A percentile compares a stretch with the other conserved stretches of the same genome.
phyloP scores from a whole-genome alignment of 2,888 invertebrate genomes.

The Willowsia nigromaculata region DNA sequence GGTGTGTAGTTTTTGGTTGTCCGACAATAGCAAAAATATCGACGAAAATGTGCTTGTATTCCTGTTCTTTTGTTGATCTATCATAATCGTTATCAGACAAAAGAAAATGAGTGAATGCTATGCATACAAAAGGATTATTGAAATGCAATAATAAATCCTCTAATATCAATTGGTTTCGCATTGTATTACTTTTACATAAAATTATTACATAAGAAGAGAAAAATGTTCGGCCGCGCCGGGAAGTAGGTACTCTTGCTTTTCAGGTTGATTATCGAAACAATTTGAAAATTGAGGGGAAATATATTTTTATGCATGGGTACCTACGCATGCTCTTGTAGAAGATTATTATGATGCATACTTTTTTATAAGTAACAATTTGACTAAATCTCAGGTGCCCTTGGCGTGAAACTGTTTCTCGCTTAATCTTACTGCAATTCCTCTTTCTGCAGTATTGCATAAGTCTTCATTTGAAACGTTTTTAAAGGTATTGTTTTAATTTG shows the following conservation, averaged over 20 bases:
- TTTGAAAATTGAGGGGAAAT: neutral
- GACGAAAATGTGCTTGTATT: neutral
- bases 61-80: neutral
- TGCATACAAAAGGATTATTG: neutral
- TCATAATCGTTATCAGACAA: too few relatives aligned
- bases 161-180: constrained; percentile 8
- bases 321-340: neutral
- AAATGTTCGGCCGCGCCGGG: neutral
- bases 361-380: too few relatives aligned
- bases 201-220: neutral
- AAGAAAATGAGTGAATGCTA: neutral
- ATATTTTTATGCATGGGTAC: neutral
- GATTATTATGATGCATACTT: too few relatives aligned
- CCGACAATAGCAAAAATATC: constrained; percentile 6
- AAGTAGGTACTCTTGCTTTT: constrained; percentile 58
- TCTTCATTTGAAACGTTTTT: too few relatives aligned
- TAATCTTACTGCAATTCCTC: too few relatives aligned
- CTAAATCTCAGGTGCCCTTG: too few relatives aligned
- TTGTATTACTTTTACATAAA: neutral
- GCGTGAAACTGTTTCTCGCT: too few relatives aligned
- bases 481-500: too few relatives aligned
- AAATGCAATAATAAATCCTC: constrained; percentile 11
- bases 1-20: neutral
- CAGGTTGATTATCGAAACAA: constrained; percentile 60
- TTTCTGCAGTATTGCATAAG: too few relatives aligned